Evolutionary conservation across 1,140 invertebrate species (phyloP).

Genomic region (Chionoecetes opilio): DNA sequence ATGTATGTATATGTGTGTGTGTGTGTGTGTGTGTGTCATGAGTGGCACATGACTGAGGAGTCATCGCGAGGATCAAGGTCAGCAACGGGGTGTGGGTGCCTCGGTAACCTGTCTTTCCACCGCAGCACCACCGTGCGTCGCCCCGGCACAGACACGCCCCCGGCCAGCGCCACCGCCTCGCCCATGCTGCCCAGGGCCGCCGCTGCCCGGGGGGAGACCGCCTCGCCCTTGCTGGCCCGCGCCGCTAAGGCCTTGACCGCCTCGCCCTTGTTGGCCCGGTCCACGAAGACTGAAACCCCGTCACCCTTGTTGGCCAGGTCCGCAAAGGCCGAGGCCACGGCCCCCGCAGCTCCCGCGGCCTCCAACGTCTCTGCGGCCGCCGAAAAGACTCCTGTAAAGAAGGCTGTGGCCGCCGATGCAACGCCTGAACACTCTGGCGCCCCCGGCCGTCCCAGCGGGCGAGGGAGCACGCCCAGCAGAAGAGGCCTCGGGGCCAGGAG

Average conservation of each 20-base stretch:
- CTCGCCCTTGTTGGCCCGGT: not conserved
- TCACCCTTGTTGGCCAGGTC: not conserved
- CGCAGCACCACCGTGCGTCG: not conserved
- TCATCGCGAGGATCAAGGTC: not conserved
- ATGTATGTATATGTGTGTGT: not conserved
- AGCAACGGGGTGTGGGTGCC: not conserved
- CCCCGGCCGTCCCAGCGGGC: not conserved
- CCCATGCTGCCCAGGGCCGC: conserved; percentile 7
- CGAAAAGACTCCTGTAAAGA: not conserved
- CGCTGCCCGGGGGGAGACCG: not conserved
- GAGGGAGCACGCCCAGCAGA: not conserved
- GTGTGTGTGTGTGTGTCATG: conserved; percentile 4
- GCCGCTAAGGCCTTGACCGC: not conserved
- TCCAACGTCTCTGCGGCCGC: not conserved
- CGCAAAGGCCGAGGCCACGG: not conserved
- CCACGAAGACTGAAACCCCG: not conserved
- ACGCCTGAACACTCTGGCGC: not conserved
- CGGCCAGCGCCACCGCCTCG: not conserved
- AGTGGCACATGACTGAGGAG: not conserved
- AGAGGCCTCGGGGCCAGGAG: conserved; percentile 9
- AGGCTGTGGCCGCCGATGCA: not conserved
- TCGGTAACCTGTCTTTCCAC: not conserved
- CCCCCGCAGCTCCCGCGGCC: not conserved
- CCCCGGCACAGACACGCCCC: not conserved
- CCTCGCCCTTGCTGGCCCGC: not conserved